A percentile compares a stretch with the other conserved stretches of the same genome.
Conservation (phyloP, 2,797 vertebrate species). For the Mormyrops attenuatus region DNA sequence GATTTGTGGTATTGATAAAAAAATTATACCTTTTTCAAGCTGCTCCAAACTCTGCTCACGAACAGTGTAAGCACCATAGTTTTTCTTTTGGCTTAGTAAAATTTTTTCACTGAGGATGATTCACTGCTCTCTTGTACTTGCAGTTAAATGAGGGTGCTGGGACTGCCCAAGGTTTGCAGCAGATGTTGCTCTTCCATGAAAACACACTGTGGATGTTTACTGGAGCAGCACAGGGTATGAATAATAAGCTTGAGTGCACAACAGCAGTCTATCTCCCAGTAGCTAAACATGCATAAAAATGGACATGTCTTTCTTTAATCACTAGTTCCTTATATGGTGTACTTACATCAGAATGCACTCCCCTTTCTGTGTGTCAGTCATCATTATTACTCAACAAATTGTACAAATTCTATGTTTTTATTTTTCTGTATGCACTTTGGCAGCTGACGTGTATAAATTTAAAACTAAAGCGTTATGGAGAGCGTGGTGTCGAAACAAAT, state of each 20-base stretch:
- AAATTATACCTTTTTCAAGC: background rate
- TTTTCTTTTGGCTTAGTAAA: background rate
- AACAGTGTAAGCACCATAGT: background rate
- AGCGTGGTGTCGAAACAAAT: background rate
- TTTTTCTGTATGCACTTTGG: background rate
- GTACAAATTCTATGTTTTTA: background rate
- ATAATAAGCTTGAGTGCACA: slow-evolving; percentile 6
- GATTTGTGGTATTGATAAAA: background rate
- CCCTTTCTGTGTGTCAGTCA: background rate
- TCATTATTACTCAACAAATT: background rate
- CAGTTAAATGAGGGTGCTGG: background rate
- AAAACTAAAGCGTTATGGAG: background rate
- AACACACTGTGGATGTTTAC: slow-evolving; percentile 6
- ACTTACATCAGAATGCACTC: background rate
- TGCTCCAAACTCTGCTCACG: background rate
- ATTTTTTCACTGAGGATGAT: background rate
- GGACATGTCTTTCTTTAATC: background rate
- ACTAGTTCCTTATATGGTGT: background rate
- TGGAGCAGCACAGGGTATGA: background rate
- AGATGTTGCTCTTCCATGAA: background rate
- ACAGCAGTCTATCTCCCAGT: background rate
- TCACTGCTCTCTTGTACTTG: background rate
- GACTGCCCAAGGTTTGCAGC: background rate
- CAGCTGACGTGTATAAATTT: background rate
- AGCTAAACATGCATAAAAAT: background rate